Evolutionary conservation across 92 coral and sea anemone species (phyloP).

Genomic region (Heteractis magnifica): DNA sequence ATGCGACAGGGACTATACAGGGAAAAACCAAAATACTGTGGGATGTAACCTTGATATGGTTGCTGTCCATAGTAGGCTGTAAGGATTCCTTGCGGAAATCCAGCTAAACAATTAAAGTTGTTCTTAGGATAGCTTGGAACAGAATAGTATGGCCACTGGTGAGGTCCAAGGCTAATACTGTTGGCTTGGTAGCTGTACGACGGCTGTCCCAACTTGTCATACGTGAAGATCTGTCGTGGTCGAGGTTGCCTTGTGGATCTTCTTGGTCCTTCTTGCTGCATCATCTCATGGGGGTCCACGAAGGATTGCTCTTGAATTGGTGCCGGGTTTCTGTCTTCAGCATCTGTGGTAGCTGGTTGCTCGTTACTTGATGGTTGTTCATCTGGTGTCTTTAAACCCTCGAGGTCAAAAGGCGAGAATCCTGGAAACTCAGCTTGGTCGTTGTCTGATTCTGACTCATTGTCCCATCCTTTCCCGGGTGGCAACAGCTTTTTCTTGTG

Average conservation of each 20-base stretch:
- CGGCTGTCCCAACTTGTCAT: constrained; percentile 7
- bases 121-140: background rate
- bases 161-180: background rate
- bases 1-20: background rate
- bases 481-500: background rate
- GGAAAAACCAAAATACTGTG: background rate
- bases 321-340: background rate
- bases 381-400: constrained; percentile 2
- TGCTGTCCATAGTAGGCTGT: constrained; percentile 1
- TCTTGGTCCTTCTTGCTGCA: constrained; percentile 4
- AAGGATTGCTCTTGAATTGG: background rate
- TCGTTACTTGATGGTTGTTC: constrained; percentile 4
- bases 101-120: constrained; percentile 4
- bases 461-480: background rate
- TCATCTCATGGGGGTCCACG: background rate
- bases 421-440: constrained; percentile 1
- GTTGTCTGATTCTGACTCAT: constrained; percentile 2
- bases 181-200: background rate
- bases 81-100: constrained; percentile 6
- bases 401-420: background rate
- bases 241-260: background rate
- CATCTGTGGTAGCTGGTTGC: background rate
- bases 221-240: constrained; percentile 1
- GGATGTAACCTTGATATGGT: constrained; percentile 1
- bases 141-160: background rate